phyloP scores from a whole-genome alignment of 1,140 invertebrate genomes.

The Diplogasteroides magnus region DNA sequence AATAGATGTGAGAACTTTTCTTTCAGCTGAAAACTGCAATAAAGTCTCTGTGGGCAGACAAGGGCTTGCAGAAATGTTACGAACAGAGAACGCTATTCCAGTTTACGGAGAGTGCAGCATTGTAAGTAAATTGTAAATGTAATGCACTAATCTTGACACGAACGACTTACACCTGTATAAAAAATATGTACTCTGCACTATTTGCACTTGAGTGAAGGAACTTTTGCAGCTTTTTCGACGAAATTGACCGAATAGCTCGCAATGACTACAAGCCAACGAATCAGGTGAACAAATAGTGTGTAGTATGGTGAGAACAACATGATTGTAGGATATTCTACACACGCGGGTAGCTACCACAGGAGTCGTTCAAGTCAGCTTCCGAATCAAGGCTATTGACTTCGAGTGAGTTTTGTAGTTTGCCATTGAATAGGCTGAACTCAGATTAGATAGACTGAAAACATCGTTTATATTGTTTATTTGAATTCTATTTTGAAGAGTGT shows the following conservation, averaged over 20 bases:
- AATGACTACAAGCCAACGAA: slow-evolving; percentile 27
- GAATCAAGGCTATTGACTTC: slow-evolving; percentile 24
- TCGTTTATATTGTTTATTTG: too few relatives aligned
- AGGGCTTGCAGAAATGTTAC: slow-evolving; percentile 19
- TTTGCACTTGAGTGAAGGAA: neutral
- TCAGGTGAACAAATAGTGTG: too few relatives aligned
- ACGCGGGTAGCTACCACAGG: slow-evolving; percentile 29
- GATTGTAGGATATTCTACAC: slow-evolving; percentile 31
- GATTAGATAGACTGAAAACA: neutral
- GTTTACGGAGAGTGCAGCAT: slow-evolving; percentile 21
- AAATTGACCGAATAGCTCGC: slow-evolving; percentile 16
- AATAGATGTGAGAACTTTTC: neutral
- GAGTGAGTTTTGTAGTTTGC: slow-evolving; percentile 6
- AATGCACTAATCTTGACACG: neutral
- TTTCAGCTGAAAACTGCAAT: slow-evolving; percentile 17
- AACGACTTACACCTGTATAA: neutral
- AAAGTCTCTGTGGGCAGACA: slow-evolving; percentile 18
- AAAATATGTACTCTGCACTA: neutral
- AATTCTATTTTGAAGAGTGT: too few relatives aligned
- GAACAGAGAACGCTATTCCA: slow-evolving; percentile 16
- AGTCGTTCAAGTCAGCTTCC: slow-evolving; percentile 30
- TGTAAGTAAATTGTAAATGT: slow-evolving; percentile 7
- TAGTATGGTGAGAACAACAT: too few relatives aligned
- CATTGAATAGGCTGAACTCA: neutral
- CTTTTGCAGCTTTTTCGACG: slow-evolving; percentile 31